Evolutionary conservation across 2,113 vertebrate genomes (phyloP), one percentile per base, ranked within the genome.

Genomic region (Isurus oxyrinchus): DNA sequence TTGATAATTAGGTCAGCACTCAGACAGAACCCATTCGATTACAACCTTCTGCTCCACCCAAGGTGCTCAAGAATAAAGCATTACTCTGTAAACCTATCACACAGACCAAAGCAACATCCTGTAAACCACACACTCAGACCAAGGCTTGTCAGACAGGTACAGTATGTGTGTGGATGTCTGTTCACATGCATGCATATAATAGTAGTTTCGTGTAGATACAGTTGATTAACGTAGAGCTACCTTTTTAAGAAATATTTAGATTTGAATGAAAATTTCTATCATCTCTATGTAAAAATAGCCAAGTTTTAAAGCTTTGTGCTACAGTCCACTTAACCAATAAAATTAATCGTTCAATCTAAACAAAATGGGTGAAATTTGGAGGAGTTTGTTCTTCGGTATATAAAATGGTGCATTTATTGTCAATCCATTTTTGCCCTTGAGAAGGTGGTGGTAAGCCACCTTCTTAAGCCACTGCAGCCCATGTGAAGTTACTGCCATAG

Each of bases 61-160:
- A 98, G 96, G 97, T 99, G 96, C 98, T 99, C 67, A 99, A 99
- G 98, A 99, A 99, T 98, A 99, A 99, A 97, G 98, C 99, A 2
- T 97, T 99, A 69, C 97, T 99, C 69, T 99, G 99, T 96, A 98
- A 98, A 88, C 99, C 99, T 2, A 98, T 99, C 97, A 99, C 98
- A 76, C 99, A 99, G 97, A 99, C 99, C 96, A 99, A 99, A 98
- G 99, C 99, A 84, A 98, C 99, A 27, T 99, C 99, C 0, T 99
- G 99, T 97, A 99, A 98, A 97, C 98, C 98, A 94, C 98, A 99
- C 97, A 99, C 98, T 0, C 98, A 98, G 23, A 98, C 98, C 94
- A 98, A 98, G 67, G 98, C 98, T 96, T 98, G 98, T 91, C 99
- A 99, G 97, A 99, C 99, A 96, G 99, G 99, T 99, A 97, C 95